A percentile compares a stretch with the other conserved stretches of the same genome.
Evolutionary conservation across 2,113 vertebrate species (phyloP).

Genomic region (Mohoua ochrocephala): DNA sequence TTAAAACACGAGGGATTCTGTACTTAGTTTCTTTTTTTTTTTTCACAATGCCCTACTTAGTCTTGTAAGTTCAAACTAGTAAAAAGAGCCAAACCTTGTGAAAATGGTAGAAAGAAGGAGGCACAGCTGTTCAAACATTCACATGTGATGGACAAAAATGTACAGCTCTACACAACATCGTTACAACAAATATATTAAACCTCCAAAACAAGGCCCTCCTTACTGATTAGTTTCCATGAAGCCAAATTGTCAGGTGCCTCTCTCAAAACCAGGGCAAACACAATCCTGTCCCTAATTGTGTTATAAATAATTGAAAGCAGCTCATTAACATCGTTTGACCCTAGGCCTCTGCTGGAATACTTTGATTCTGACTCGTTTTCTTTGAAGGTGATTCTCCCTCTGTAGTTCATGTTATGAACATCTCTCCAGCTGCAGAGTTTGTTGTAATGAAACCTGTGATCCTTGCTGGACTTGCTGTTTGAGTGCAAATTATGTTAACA

Average conservation of each 20-base stretch:
- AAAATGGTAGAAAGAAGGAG: neutral
- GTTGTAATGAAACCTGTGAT: neutral
- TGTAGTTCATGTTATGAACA: neutral
- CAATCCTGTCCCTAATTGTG: neutral
- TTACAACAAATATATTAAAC: neutral
- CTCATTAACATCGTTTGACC: slow-evolving; percentile 19
- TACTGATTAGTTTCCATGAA: neutral
- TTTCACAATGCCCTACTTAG: neutral
- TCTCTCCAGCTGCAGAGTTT: neutral
- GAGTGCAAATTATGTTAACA: neutral
- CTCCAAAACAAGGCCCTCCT: neutral
- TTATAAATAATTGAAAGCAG: slow-evolving; percentile 7
- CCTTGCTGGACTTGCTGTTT: neutral
- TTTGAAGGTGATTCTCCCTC: neutral
- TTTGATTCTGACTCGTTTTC: neutral
- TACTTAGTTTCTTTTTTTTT: neutral
- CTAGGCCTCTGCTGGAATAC: neutral
- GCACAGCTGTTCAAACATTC: neutral
- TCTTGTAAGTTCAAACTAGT: neutral
- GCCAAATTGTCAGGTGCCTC: neutral
- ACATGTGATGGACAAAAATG: neutral
- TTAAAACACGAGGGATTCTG: neutral
- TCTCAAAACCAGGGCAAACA: neutral
- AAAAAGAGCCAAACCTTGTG: neutral
- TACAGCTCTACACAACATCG: neutral